Percentiles rank a stretch among this genome's conserved stretches.
phyloP scores from a whole-genome alignment of 2,113 vertebrate species.

The Stictonetta naevosa region DNA sequence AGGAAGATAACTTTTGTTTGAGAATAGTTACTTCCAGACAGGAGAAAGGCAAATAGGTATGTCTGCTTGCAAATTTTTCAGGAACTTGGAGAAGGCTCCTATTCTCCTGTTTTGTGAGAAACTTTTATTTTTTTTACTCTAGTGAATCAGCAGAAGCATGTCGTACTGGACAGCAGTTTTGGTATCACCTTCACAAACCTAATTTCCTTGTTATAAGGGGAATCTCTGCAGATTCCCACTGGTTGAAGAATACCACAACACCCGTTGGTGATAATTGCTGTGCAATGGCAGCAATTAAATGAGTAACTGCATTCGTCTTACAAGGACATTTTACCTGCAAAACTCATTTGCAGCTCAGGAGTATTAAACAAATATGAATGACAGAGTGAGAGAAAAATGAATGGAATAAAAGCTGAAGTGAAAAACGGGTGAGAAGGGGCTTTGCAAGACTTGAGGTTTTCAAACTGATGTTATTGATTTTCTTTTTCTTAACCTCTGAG shows the following conservation, averaged over 20 bases:
- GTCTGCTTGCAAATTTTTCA: not conserved
- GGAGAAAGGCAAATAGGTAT: not conserved
- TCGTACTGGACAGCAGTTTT: not conserved
- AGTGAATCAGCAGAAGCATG: not conserved
- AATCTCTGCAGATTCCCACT: not conserved
- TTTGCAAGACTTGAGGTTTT: not conserved
- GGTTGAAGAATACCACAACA: not conserved
- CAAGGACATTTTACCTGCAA: not conserved
- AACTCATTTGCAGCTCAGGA: not conserved
- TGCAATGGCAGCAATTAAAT: not conserved
- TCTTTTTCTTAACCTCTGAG: not conserved
- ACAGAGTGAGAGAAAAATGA: not conserved
- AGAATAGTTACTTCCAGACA: not conserved
- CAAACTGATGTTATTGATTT: not conserved
- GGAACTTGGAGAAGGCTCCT: not conserved
- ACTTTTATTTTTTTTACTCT: not conserved
- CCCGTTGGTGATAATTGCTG: accelerated
- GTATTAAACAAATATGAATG: not conserved
- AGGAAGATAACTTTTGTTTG: not conserved
- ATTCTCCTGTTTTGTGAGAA: not conserved
- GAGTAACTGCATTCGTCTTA: not conserved
- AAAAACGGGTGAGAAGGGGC: not conserved
- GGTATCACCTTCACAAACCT: not conserved
- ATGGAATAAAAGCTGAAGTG: not conserved
- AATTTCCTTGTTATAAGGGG: not conserved